These are phyloP conservation scores for Aphis craccivora DNA, from an alignment of 1,140 invertebrate genomes.

Conservation along the genomic window DNA sequence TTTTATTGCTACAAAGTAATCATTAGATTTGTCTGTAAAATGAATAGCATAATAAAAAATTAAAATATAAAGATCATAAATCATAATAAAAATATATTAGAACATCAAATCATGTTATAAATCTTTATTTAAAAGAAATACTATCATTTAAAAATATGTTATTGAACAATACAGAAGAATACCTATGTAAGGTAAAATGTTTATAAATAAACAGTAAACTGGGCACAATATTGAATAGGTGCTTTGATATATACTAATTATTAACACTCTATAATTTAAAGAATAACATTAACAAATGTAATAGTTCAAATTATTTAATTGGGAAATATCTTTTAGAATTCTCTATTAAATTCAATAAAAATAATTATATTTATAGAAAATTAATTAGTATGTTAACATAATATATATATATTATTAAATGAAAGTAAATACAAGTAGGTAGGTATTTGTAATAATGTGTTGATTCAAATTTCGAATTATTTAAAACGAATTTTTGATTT, in stretches of 20 bases:
- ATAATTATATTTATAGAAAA: too few relatives aligned
- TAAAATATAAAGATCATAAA: neutral
- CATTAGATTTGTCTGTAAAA: conserved; percentile 11
- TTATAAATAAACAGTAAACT: conserved; percentile 31
- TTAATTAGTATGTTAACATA: too few relatives aligned
- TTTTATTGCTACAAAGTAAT: conserved; percentile 2
- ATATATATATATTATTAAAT: too few relatives aligned
- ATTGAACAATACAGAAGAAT: neutral
- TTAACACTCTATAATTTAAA: conserved; percentile 13
- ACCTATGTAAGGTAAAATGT: neutral
- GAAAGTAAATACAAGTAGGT: too few relatives aligned
- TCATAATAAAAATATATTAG: neutral
- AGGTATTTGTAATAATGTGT: too few relatives aligned
- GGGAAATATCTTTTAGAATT: too few relatives aligned
- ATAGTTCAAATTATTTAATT: too few relatives aligned
- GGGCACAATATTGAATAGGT: neutral
- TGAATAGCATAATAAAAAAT: neutral
- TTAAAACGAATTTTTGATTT: too few relatives aligned
- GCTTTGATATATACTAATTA: neutral
- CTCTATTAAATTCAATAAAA: too few relatives aligned
- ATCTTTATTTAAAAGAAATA: neutral
- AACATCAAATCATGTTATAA: neutral
- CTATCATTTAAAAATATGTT: neutral
- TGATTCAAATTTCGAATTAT: too few relatives aligned
- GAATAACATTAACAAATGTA: conserved; percentile 32